Conservation (phyloP, 2,888 invertebrate species). For the Drosophila demipolita region DNA sequence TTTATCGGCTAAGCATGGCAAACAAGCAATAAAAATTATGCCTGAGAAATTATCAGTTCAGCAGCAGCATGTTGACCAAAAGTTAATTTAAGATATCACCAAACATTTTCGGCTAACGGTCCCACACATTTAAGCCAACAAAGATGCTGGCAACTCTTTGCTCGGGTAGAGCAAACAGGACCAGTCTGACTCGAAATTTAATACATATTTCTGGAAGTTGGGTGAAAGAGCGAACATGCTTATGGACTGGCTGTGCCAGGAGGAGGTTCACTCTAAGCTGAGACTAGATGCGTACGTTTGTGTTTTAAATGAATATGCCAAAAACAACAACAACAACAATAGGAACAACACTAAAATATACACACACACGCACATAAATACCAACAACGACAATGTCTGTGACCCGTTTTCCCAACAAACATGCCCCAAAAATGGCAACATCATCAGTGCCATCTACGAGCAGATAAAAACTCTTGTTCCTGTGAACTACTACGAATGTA, state of each 20-base stretch:
- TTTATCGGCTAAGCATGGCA: neutral
- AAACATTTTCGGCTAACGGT: neutral
- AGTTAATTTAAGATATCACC: neutral
- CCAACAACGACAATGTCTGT: slow-evolving; percentile 16
- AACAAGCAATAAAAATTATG: neutral
- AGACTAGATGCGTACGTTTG: slow-evolving; percentile 1
- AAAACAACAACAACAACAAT: neutral
- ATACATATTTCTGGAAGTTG: neutral
- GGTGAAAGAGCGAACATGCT: slow-evolving; percentile 1
- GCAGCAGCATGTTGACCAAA: slow-evolving; percentile 8
- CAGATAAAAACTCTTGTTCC: slow-evolving; percentile 45
- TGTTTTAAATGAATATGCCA: slow-evolving; percentile 5
- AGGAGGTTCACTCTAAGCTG: slow-evolving; percentile 5
- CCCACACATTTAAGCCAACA: neutral
- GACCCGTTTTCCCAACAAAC: slow-evolving; percentile 8
- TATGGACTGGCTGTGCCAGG: slow-evolving; percentile 8
- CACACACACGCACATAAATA: neutral
- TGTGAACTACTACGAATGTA: slow-evolving; percentile 1
- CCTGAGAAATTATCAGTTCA: neutral
- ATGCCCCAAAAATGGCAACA: slow-evolving; percentile 55
- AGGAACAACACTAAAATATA: neutral
- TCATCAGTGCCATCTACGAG: slow-evolving; percentile 62
- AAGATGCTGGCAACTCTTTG: neutral
- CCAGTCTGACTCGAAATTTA: neutral
- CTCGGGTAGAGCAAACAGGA: neutral